phyloP scores from a whole-genome alignment of 2,113 vertebrate species.

The Antidorcas marsupialis region DNA sequence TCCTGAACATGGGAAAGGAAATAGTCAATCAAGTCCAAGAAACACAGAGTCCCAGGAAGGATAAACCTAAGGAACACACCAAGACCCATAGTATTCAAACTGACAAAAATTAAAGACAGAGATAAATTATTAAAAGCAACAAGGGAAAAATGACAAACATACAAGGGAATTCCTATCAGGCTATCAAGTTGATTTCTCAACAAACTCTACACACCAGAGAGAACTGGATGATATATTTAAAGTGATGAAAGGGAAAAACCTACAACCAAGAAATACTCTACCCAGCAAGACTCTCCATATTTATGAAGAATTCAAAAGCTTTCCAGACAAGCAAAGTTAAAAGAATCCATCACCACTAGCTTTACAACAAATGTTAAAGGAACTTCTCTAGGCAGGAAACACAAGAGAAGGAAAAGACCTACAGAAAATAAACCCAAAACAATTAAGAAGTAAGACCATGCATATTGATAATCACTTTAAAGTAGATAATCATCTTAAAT shows the following conservation, averaged over 20 bases:
- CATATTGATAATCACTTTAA: background rate
- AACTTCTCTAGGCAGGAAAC: background rate
- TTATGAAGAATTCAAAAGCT: background rate
- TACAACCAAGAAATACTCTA: background rate
- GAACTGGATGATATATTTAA: background rate
- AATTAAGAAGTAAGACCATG: background rate
- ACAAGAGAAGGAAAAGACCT: background rate
- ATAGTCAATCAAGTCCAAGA: background rate
- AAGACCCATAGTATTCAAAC: background rate
- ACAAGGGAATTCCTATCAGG: background rate
- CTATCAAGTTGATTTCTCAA: background rate
- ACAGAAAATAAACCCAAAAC: background rate
- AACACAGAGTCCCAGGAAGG: background rate
- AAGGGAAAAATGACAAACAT: background rate
- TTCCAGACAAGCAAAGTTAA: background rate
- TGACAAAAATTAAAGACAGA: background rate
- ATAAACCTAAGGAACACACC: background rate
- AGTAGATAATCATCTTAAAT: background rate
- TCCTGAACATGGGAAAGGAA: background rate
- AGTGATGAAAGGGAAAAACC: background rate
- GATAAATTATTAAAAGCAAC: background rate
- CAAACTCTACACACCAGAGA: background rate
- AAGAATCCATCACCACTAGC: background rate
- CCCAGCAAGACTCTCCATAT: background rate
- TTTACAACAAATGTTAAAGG: background rate